A percentile compares a stretch with the other conserved stretches of the same genome.
These are phyloP conservation scores for Lota lota DNA, from an alignment of 2,113 vertebrate species.

Conservation along the genomic window DNA sequence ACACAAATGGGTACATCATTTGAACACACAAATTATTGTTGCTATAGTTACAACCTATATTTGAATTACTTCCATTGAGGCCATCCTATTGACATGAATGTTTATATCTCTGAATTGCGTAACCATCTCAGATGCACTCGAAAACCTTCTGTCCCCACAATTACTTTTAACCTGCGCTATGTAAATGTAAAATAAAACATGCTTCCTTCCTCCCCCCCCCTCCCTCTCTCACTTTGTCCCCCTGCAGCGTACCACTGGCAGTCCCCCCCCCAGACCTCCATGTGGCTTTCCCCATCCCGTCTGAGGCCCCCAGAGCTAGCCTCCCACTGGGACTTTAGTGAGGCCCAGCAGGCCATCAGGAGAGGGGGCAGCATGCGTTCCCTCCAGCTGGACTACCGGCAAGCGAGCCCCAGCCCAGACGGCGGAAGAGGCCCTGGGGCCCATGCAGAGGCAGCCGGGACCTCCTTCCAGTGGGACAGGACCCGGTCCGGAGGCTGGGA, in stretches of 20 bases:
- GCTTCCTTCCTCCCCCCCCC: too few relatives aligned
- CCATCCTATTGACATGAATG: too few relatives aligned
- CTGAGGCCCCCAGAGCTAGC: slow-evolving; percentile 65
- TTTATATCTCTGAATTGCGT: too few relatives aligned
- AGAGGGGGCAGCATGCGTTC: slow-evolving; percentile 64
- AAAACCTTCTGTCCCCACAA: too few relatives aligned
- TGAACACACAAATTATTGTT: too few relatives aligned
- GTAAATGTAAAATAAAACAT: too few relatives aligned
- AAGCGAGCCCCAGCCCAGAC: slow-evolving; percentile 39
- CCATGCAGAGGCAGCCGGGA: slow-evolving; percentile 18
- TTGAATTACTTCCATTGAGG: too few relatives aligned
- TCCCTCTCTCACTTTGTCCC: slow-evolving; percentile 9
- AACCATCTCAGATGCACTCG: too few relatives aligned
- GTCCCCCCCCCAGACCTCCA: slow-evolving; percentile 85
- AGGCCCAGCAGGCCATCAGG: slow-evolving; percentile 45
- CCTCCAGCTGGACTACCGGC: slow-evolving; percentile 64
- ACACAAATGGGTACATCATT: too few relatives aligned
- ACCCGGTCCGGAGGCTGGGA: slow-evolving; percentile 65
- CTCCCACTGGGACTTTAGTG: slow-evolving; percentile 42
- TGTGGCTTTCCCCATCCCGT: slow-evolving; percentile 83
- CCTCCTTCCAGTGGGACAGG: slow-evolving; percentile 65
- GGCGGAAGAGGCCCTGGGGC: slow-evolving; percentile 68
- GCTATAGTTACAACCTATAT: too few relatives aligned
- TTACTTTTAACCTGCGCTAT: too few relatives aligned
- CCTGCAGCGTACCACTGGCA: slow-evolving; percentile 87